Conservation (phyloP, 2,113 vertebrate genomes). For the Callipepla squamata region DNA sequence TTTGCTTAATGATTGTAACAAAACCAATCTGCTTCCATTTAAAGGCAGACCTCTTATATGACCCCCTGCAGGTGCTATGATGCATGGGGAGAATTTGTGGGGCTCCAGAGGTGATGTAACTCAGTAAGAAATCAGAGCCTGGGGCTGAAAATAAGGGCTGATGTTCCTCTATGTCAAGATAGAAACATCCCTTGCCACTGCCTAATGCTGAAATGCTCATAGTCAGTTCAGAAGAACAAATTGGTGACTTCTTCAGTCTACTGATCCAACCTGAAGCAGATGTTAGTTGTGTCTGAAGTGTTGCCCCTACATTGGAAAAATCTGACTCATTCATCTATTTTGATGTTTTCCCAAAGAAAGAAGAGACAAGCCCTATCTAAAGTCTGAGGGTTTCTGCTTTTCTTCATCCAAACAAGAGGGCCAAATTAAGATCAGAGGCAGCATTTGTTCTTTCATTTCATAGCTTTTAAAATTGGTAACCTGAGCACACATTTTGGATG, state of each 20-base stretch:
- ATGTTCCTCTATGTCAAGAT: neutral
- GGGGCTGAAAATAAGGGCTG: neutral
- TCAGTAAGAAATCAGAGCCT: neutral
- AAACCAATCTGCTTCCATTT: neutral
- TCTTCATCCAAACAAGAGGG: neutral
- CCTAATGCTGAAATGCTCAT: neutral
- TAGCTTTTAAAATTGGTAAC: neutral
- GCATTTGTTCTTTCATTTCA: neutral
- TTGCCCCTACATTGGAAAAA: neutral
- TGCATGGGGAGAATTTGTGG: neutral
- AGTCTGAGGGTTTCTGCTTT: neutral
- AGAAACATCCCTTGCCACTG: neutral
- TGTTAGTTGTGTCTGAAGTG: neutral
- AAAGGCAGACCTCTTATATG: neutral
- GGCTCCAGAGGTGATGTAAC: neutral
- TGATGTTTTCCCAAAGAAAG: neutral
- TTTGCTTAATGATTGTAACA: neutral
- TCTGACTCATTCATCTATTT: neutral
- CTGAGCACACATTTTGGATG: neutral
- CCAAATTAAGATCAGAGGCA: neutral
- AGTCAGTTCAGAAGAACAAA: neutral
- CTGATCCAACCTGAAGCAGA: neutral
- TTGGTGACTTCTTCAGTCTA: neutral
- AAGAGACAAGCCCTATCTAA: neutral
- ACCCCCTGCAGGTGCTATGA: neutral